Base-by-base conservation (phyloP, 2,113 vertebrate species). In the Lepus timidus region DNA sequence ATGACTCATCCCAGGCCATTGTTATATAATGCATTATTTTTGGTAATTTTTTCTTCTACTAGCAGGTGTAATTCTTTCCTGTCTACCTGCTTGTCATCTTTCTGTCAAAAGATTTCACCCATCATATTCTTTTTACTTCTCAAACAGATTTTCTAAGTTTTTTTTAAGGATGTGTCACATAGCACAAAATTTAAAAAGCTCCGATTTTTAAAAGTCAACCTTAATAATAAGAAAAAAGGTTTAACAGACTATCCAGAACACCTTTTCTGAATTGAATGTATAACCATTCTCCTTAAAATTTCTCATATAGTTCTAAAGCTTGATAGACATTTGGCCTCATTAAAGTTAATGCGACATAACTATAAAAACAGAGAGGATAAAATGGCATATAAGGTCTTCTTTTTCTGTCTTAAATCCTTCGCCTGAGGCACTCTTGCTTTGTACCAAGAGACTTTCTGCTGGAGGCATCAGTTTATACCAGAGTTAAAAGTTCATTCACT, bases 91-190 rank as follows among this genome's bases (percentile, higher is more conserved):
- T 95, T 98, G 95, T 96, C 97, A 97, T 95, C 93, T 90, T 97
- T 97, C 95, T 98, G 97, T 98, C 98, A 98, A 97, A 97, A 98
- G 96, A 96, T 94, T 97, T 97, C 97, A 98, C 58, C 22, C 94
- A 97, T 97, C 95, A 91, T 73, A 96, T 97, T 95, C 44, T 95
- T 94, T 93, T 94, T 95, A 93, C 62, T 85, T 86, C 74, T 98
- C 96, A 97, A 98, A 97, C 98, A 81, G 87, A 79, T 81, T 96
- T 95, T 88, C 49, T 88, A 81, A 90, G 13, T 13, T 39, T 94
- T 67, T 96, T 98, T 98, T 55, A 16, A 88, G 89, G 36, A 97
- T 98, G 96, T 96, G 78, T 73, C 95, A 95, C 83, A 74, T 96
- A 97, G 90, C 73, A 82, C 85, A 96, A 58, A 97, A 90, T 96